These are phyloP conservation scores for Cheilosia grossa DNA, from an alignment of 2,888 invertebrate species.

Conservation along the genomic window DNA sequence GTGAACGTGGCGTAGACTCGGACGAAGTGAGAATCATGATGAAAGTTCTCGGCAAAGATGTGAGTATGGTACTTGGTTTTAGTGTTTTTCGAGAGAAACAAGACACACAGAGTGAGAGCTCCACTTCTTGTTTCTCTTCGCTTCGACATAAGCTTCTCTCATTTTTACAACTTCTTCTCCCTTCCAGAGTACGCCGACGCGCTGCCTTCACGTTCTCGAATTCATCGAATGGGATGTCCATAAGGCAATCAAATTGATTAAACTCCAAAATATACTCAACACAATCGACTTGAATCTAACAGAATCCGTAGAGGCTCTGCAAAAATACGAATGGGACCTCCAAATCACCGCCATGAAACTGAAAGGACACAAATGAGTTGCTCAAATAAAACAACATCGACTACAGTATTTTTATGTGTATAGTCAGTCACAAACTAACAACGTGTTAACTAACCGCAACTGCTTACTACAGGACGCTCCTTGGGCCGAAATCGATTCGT, in stretches of 20 bases:
- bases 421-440: constrained; percentile 60
- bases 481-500: constrained; percentile 45
- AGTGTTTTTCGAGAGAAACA: too few relatives aligned
- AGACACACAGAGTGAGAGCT: neutral
- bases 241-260: constrained; percentile 90
- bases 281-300: constrained; percentile 79
- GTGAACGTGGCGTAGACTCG: constrained; percentile 92
- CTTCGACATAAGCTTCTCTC: neutral
- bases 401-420: constrained; percentile 41
- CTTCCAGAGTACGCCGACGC: constrained; percentile 87
- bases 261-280: constrained; percentile 81
- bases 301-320: constrained; percentile 80
- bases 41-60: constrained; percentile 91
- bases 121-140: too few relatives aligned
- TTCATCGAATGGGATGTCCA: constrained; percentile 95
- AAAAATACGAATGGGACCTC: constrained; percentile 82
- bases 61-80: constrained; percentile 80
- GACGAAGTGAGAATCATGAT: constrained; percentile 96
- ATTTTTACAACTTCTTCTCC: neutral
- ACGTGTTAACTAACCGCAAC: constrained; percentile 24
- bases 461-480: neutral
- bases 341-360: constrained; percentile 82
- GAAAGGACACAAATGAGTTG: constrained; percentile 75
- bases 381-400: constrained; percentile 11
- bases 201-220: constrained; percentile 91